Conservation (phyloP, 2,113 vertebrate genomes). For the Trichechus manatus region DNA sequence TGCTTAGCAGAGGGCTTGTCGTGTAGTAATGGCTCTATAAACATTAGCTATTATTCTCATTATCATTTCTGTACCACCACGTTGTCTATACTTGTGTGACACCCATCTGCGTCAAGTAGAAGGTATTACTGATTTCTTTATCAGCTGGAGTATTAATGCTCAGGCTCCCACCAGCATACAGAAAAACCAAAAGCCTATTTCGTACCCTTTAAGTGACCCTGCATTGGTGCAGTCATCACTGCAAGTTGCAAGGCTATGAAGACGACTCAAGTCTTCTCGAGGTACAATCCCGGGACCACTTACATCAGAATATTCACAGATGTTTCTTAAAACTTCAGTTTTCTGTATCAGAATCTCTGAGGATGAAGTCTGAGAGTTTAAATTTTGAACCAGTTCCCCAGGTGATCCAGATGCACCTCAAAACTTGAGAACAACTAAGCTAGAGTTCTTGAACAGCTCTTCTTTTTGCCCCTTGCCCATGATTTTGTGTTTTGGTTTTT, state of each 20-base stretch:
- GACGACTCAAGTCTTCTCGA: not conserved
- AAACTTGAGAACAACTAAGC: not conserved
- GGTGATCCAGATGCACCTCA: not conserved
- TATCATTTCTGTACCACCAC: not conserved
- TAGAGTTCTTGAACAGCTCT: not conserved
- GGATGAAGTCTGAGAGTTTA: not conserved
- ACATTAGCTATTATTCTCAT: not conserved
- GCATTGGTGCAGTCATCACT: accelerated
- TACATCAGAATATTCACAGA: not conserved
- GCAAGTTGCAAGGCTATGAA: not conserved
- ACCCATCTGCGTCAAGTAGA: not conserved
- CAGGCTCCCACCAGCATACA: not conserved
- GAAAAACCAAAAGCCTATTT: not conserved
- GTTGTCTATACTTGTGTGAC: not conserved
- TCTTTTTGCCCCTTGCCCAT: not conserved
- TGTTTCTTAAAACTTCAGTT: not conserved
- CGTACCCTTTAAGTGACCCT: not conserved
- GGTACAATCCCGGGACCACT: not conserved
- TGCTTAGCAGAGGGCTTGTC: not conserved
- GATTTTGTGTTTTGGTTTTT: not conserved
- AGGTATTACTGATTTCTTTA: not conserved
- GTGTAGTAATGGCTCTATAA: not conserved
- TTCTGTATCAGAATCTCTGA: not conserved
- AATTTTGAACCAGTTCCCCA: not conserved
- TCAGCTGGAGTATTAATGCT: not conserved